Evolutionary conservation across 2,888 invertebrate species (phyloP).

Genomic region (Macrosoma leucophasiata): DNA sequence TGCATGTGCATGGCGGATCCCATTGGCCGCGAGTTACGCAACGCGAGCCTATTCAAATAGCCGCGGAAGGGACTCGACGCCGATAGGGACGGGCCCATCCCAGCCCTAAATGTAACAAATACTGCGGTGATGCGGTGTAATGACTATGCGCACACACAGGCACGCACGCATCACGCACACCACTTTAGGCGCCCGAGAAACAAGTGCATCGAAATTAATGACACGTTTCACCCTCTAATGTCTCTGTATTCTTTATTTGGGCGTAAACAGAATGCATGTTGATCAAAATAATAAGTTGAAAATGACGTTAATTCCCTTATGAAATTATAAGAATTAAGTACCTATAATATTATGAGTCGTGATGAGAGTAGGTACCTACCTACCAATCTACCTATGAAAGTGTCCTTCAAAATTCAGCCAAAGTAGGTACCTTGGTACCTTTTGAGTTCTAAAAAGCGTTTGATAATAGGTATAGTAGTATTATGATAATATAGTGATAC

Average conservation of each 20-base stretch:
- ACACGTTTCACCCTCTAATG: conserved; percentile 39
- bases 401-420: too few relatives aligned
- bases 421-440: too few relatives aligned
- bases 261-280: conserved; percentile 19
- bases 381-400: too few relatives aligned
- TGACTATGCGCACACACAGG: conserved; percentile 45
- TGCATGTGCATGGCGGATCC: conserved; percentile 69
- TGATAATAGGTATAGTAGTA: too few relatives aligned
- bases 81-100: conserved; percentile 59
- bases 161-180: conserved; percentile 31
- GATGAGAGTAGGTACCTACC: too few relatives aligned
- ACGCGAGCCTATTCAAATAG: conserved; percentile 64
- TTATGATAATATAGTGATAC: too few relatives aligned
- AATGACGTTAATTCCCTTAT: too few relatives aligned
- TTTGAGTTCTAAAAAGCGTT: too few relatives aligned
- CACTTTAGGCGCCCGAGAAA: conserved; percentile 31
- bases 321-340: too few relatives aligned
- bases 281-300: conserved; percentile 5
- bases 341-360: too few relatives aligned
- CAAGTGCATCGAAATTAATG: conserved; percentile 59
- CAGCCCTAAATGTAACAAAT: conserved; percentile 63
- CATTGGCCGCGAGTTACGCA: conserved; percentile 73
- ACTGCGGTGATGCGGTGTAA: conserved; percentile 56
- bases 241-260: conserved; percentile 25
- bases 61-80: conserved; percentile 59